Percentiles rank a stretch among this genome's conserved stretches.
These are phyloP conservation scores for Rhinolophus sinicus DNA, from an alignment of 2,113 vertebrate genomes.

Conservation along the genomic window DNA sequence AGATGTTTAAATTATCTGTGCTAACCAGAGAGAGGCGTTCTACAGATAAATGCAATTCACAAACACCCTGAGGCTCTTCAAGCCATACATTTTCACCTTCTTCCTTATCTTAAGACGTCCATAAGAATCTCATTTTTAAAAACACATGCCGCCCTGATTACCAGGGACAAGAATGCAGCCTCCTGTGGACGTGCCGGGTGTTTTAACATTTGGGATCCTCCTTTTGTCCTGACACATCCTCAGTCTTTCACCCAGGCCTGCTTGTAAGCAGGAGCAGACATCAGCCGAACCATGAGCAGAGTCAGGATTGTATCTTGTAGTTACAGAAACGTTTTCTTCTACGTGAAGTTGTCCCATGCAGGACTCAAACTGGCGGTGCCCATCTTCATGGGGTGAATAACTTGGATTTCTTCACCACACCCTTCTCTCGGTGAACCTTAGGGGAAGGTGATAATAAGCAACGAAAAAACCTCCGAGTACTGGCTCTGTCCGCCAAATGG, in stretches of 20 bases:
- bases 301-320: neutral
- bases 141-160: neutral
- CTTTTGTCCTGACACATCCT: neutral
- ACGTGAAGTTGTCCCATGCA: neutral
- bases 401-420: neutral
- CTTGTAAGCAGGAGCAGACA: neutral
- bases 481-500: neutral
- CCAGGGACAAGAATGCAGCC: neutral
- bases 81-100: neutral
- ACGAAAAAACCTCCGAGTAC: neutral
- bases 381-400: neutral
- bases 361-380: neutral
- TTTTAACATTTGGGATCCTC: neutral
- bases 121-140: constrained; percentile 19
- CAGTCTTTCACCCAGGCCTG: neutral
- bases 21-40: neutral
- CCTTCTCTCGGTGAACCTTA: neutral
- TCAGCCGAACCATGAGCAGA: neutral
- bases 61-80: neutral
- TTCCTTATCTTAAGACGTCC: neutral
- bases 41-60: neutral
- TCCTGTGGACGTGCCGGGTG: neutral
- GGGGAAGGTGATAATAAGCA: neutral
- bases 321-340: neutral
- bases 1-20: constrained; percentile 21